Percentiles rank a stretch among this genome's conserved stretches.
phyloP scores from a whole-genome alignment of 2,113 vertebrate genomes.

The Promerops cafer region DNA sequence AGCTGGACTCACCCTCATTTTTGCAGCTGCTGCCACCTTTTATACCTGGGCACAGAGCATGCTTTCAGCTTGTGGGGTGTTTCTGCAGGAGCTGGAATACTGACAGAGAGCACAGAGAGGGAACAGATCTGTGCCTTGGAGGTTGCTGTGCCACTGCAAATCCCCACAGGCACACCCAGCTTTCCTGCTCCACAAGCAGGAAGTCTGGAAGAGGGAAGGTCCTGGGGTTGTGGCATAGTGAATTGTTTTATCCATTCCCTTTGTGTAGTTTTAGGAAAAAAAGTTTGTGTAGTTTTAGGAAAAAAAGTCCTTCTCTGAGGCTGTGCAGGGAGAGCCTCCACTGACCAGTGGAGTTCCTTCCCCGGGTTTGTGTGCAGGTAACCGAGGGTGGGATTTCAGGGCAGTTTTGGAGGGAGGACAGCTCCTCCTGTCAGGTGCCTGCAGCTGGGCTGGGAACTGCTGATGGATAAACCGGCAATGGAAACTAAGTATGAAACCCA shows the following conservation, averaged over 20 bases:
- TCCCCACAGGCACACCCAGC: not conserved
- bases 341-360: not conserved
- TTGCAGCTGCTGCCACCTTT: not conserved
- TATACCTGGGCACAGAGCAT: not conserved
- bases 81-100: not conserved
- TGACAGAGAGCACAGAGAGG: not conserved
- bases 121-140: not conserved
- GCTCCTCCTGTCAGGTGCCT: not conserved
- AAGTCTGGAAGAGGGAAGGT: not conserved
- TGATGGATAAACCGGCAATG: not conserved
- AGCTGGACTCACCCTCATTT: accelerated
- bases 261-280: conserved; percentile 11
- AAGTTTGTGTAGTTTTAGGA: not conserved
- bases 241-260: not conserved
- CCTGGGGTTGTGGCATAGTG: not conserved
- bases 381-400: not conserved
- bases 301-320: not conserved
- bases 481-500: not conserved
- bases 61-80: not conserved
- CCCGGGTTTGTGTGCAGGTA: not conserved
- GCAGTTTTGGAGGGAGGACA: not conserved
- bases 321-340: not conserved
- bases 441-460: not conserved
- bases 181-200: not conserved
- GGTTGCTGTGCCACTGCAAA: not conserved